Conservation (phyloP, 1,140 invertebrate species). For the Dendroctonus ponderosae region DNA sequence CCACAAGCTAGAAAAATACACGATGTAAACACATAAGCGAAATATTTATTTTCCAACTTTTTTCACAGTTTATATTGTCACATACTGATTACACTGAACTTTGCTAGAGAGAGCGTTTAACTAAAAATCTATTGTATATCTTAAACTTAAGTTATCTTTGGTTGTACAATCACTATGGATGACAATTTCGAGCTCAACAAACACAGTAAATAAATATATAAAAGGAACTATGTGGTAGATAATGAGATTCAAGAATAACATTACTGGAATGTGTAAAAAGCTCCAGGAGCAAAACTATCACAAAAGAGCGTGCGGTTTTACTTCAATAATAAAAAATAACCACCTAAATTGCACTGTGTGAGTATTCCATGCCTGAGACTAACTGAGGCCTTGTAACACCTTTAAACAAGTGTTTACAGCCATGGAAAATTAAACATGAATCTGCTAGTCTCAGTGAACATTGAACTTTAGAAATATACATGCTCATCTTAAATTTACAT, state of each 20-base stretch:
- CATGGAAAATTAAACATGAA: not conserved
- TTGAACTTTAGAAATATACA: not conserved
- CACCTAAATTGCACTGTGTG: not conserved
- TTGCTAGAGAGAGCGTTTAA: constrained; percentile 25
- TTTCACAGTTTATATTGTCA: constrained; percentile 46
- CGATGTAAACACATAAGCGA: constrained; percentile 43
- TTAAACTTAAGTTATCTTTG: constrained; percentile 1
- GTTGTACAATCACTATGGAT: not conserved
- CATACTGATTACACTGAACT: constrained; percentile 46
- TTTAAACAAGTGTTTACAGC: not conserved
- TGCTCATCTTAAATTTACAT: not conserved
- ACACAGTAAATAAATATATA: constrained; percentile 7
- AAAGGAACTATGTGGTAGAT: not conserved
- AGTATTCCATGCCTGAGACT: no score
- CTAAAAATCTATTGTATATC: constrained; percentile 9
- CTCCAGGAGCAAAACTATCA: not conserved
- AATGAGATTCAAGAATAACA: not conserved
- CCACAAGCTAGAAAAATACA: constrained; percentile 12
- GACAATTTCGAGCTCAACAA: not conserved
- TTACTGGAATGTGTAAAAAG: not conserved
- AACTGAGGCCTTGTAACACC: not conserved
- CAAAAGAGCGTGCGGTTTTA: not conserved
- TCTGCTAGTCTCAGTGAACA: not conserved
- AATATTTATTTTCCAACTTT: constrained; percentile 42
- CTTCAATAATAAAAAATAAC: not conserved